Conservation (phyloP, 1,140 invertebrate genomes). For the Drosophila biarmipes region DNA sequence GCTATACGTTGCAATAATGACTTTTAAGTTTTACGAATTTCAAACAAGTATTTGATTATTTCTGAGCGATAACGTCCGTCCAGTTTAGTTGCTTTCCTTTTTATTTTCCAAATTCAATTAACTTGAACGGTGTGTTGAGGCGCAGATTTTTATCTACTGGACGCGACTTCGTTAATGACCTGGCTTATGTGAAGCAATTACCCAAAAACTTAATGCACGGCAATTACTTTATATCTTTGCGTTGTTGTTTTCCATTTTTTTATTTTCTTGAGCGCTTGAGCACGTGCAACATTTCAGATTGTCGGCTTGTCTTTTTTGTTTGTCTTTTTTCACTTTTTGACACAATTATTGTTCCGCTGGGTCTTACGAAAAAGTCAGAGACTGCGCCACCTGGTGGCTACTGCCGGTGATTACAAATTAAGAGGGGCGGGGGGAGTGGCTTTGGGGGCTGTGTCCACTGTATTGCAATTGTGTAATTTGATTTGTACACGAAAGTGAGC, state of each 20-base stretch:
- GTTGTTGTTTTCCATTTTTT: slow-evolving; percentile 15
- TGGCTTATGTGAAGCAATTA: slow-evolving; percentile 51
- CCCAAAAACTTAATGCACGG: slow-evolving; percentile 48
- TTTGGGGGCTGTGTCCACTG: background rate
- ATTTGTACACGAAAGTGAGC: slow-evolving; percentile 26
- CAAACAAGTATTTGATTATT: slow-evolving; percentile 14
- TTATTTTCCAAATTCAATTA: slow-evolving; percentile 31
- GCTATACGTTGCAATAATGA: background rate
- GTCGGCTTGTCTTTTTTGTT: slow-evolving; percentile 47
- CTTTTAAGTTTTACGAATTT: slow-evolving; percentile 6
- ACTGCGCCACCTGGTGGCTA: slow-evolving; percentile 35
- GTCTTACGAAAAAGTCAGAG: slow-evolving; percentile 16
- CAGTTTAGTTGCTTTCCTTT: slow-evolving; percentile 5
- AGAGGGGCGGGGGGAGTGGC: slow-evolving; percentile 3
- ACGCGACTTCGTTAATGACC: slow-evolving; percentile 25
- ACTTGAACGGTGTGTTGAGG: slow-evolving; percentile 9
- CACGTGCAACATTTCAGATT: slow-evolving; percentile 69
- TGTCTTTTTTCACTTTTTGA: slow-evolving; percentile 41
- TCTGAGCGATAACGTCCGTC: slow-evolving; percentile 4
- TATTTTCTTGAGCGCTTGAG: slow-evolving; percentile 37
- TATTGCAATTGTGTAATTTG: slow-evolving; percentile 60
- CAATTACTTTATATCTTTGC: slow-evolving; percentile 57
- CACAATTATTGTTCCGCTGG: slow-evolving; percentile 55
- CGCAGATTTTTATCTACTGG: slow-evolving; percentile 25
- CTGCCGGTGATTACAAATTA: slow-evolving; percentile 55